Conservation (phyloP, 2,113 vertebrate genomes). For the Lynx canadensis region DNA sequence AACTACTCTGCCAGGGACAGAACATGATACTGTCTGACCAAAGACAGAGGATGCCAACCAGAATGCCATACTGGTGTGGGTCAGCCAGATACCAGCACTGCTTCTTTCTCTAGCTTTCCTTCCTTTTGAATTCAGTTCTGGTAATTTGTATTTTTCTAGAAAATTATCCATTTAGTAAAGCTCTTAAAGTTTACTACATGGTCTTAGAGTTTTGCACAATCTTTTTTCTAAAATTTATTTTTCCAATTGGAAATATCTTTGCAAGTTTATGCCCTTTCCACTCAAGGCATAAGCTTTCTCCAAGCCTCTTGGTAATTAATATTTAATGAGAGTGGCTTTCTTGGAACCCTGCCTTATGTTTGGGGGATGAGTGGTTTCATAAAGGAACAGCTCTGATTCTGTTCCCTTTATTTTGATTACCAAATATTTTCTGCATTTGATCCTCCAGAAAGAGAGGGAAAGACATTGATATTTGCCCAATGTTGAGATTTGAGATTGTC, state of each 20-base stretch:
- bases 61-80: not conserved
- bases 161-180: not conserved
- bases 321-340: not conserved
- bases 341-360: not conserved
- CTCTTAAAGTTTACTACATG: not conserved
- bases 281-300: not conserved
- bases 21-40: not conserved
- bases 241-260: conserved; percentile 16
- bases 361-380: not conserved
- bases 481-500: not conserved
- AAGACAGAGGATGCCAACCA: not conserved
- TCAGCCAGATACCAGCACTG: not conserved
- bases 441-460: not conserved
- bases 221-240: not conserved
- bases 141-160: conserved; percentile 6
- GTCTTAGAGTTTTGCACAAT: conserved; percentile 3
- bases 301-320: not conserved
- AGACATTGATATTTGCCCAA: not conserved
- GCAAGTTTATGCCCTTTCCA: not conserved
- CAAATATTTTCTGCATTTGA: conserved; percentile 1
- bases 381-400: not conserved
- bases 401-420: conserved; percentile 45
- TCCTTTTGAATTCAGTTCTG: conserved; percentile 29
- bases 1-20: not conserved
- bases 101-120: not conserved